Base-by-base conservation (phyloP, 2,888 invertebrate species). In the Leptopilina myrica region DNA sequence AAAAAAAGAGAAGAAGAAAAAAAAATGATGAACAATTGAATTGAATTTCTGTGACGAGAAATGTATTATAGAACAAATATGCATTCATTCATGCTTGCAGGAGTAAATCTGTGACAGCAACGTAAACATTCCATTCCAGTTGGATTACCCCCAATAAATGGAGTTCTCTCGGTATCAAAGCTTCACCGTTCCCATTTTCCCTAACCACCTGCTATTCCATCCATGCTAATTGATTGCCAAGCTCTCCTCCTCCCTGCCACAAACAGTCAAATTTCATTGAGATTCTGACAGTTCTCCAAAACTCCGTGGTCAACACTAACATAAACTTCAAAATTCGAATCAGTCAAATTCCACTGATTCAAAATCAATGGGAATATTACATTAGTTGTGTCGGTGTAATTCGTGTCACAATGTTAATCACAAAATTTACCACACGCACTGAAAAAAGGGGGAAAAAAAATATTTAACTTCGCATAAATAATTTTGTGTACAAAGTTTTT, bases 161-260 rank as follows among this genome's bases (percentile, higher is more conserved):
- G 53, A 69, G 69, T 69, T 69, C 69, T 69, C 53, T 53, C 14
- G 69, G 53, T 69, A 69, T 69, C 69, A 69, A 49, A 53, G 69
- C 53, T 53, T 26, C 26, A 69, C 26, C 26, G 53, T 53, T 26
- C 69, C 69, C 12, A 69, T 69, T 69, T 69, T 69, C 69, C 26
- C 69, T 53, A 53, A 69, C 26, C 53, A 69, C 69, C 20, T 69
- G 69, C 69, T 69, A 69, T 69, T 53, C 9, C 26, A 69, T 69
- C 69, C 26, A 53, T 53, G 26, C 53, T 69, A 53, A 69, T 53
- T 69, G 53, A 69, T 53, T 26, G 49, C 49, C 14, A 69, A 53
- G 49, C 69, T 69, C 69, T 69, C 69, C 49, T 69, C 49, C 53
- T n/a, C 69, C 15, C 62, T 15, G 62, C 62, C 26, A 69, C 53